phyloP scores from a whole-genome alignment of 2,113 vertebrate genomes.

The Poeciliopsis occidentalis region DNA sequence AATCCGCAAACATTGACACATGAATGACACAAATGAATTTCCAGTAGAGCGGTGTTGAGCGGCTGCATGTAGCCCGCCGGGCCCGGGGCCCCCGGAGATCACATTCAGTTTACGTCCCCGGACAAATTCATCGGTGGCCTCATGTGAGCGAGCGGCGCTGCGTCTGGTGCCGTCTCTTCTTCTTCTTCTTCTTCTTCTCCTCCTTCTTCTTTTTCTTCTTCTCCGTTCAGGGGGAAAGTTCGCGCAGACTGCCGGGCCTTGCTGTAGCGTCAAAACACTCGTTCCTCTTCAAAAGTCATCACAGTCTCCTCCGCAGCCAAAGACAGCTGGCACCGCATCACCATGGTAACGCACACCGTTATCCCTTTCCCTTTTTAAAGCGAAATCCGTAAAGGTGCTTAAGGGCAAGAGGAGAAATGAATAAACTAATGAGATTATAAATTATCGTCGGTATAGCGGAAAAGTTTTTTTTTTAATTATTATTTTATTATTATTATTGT shows the following conservation, averaged over 20 bases:
- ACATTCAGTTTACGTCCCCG: not conserved
- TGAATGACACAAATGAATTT: not conserved
- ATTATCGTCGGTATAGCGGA: conserved; percentile 71
- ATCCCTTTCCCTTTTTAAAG: not conserved
- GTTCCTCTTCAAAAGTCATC: conserved; percentile 37
- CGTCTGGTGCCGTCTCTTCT: conserved; percentile 55
- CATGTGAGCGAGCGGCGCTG: not conserved
- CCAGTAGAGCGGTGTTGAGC: not conserved
- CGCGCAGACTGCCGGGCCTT: not conserved
- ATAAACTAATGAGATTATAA: conserved; percentile 75
- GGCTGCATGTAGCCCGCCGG: no score
- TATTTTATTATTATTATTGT: conserved; percentile 17
- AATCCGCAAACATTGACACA: not conserved
- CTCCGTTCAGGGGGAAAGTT: not conserved
- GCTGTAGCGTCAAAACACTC: not conserved
- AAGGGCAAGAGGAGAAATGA: conserved; percentile 71
- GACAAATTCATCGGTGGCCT: not conserved
- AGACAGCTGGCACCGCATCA: conserved; percentile 74
- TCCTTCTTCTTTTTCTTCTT: no score
- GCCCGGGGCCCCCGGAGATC: not conserved
- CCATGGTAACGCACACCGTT: conserved; percentile 75
- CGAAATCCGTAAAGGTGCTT: conserved; percentile 65
- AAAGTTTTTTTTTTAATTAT: conserved; percentile 18
- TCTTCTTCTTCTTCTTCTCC: no score
- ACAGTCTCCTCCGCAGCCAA: conserved; percentile 34